Base-by-base conservation (phyloP, 2,888 invertebrate species). In the Orthosia gracilis region DNA sequence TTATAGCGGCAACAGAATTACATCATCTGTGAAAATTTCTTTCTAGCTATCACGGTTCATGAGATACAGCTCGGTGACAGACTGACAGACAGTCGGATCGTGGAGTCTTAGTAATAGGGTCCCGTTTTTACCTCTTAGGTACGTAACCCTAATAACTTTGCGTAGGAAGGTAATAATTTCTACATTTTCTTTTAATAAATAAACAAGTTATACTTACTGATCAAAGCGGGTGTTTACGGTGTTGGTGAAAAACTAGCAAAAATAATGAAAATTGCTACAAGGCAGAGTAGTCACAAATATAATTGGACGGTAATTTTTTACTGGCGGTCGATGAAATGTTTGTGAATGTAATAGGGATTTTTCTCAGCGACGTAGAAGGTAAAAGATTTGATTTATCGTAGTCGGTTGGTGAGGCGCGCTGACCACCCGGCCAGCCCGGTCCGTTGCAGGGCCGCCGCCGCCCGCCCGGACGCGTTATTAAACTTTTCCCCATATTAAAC, bases 401-500 rank as follows among this genome's bases (percentile, higher is more conserved):
- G 94, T 91, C 92, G 92, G 93, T 88, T 88, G 91, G 91, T 88
- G 87, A 92, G 92, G 93, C 93, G 91, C 89, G 91, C 94, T 94
- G 95, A 93, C 94, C 93, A 91, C 89, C 92, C 91, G 87, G 84
- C 84, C 86, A 81, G 90, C 83, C 87, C 85, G 88, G 87, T 81
- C 84, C 85, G 80, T 80, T 85, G 83, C 89, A 82, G 88, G 85
- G 86, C 88, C 88, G 88, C 85, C 81, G 78, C 88, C 87, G 89
- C 90, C 90, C 91, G 93, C 92, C 93, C 95, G 95, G 96, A 94
- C 96, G 96, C 96, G 96, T 96, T 96, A 96, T 96, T 96, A 96
- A 96, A 96, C 96, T 96, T 96, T 96, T 96, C 96, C 96, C 96
- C 96, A 96, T 96, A 96, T 96, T 96, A 96, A 96, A 96, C 96